These are phyloP conservation scores for Zele albiditarsus DNA, from an alignment of 2,888 invertebrate species.

Conservation along the genomic window DNA sequence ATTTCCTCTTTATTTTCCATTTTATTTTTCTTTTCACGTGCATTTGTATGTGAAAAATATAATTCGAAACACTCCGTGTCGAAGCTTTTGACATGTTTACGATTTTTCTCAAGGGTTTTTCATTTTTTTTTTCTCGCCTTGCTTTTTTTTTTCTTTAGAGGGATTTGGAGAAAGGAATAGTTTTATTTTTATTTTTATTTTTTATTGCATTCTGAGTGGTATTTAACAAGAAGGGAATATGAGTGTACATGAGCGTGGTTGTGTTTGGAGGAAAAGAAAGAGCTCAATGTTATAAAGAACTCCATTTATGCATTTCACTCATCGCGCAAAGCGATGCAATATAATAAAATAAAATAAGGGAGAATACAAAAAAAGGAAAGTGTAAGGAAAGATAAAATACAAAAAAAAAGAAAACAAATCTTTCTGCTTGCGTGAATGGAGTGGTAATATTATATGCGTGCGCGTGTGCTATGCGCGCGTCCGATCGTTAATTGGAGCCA, in stretches of 20 bases:
- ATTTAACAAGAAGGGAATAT: neutral
- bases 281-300: neutral
- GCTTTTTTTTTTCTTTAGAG: neutral
- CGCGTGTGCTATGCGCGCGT: neutral
- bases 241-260: neutral
- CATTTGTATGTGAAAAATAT: slow-evolving; percentile 5
- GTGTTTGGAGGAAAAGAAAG: neutral
- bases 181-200: neutral
- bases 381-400: neutral
- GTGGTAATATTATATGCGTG: neutral
- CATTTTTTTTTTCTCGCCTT: neutral
- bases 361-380: too few species aligned
- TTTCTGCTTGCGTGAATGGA: neutral
- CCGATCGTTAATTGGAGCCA: slow-evolving; percentile 21
- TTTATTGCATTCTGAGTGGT: neutral
- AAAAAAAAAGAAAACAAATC: neutral
- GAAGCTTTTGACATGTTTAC: slow-evolving; percentile 13
- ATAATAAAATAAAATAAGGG: too few species aligned
- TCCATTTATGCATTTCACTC: neutral
- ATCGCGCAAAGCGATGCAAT: neutral
- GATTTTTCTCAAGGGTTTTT: slow-evolving; percentile 6
- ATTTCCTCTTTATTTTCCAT: neutral
- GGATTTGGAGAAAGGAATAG: neutral
- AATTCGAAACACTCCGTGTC: slow-evolving; percentile 1
- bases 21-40: neutral